Evolutionary conservation across 2,888 invertebrate genomes (phyloP), one percentile per base, ranked within the genome.

Genomic region (Cheilosia scutellata): DNA sequence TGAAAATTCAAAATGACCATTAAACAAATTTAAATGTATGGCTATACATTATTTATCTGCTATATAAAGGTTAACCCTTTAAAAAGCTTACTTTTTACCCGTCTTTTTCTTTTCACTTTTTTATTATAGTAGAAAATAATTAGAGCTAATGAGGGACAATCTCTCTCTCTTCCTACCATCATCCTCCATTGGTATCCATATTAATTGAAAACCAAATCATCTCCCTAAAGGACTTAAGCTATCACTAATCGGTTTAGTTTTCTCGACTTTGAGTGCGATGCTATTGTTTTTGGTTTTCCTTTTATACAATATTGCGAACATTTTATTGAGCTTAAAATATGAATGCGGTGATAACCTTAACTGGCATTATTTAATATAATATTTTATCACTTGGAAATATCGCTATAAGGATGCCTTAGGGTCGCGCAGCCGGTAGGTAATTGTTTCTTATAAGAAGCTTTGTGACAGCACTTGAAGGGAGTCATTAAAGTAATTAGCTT

Each of bases 121-220:
- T 33, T 33, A 76, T 57, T 66, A 40, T 58, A 66, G 51, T 44
- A n/a, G 13, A 13, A 11, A 60, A 66, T 76, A 76, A 76, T 76
- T 51, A 60, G 51, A 51, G n/a, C 68, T 68, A 60, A 68, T 58
- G 40, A 75, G 20, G 49, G 44, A 13, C 40, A 58, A 40, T 55
- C 16, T 31, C 31, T n/a, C 5, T 29, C 16, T 7, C 13, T 63
- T 40, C n/a, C 40, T 11, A 7, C 5, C 27, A 16, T n/a, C 31
- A n/a, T 20, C 40, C 7, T 13, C n/a, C n/a, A 47, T 11, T 55
- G 77, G 51, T 71, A 47, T 72, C 71, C 68, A 78, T 68, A 68
- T 79, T 83, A 79, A 83, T 83, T 83, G 83, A 79, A 83, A 74
- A 79, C 74, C 74, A 74, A 83, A 74, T 83, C 83, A 74, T 68